Conservation (phyloP, 1,140 invertebrate species). For the Drosophila pseudoananassae region DNA sequence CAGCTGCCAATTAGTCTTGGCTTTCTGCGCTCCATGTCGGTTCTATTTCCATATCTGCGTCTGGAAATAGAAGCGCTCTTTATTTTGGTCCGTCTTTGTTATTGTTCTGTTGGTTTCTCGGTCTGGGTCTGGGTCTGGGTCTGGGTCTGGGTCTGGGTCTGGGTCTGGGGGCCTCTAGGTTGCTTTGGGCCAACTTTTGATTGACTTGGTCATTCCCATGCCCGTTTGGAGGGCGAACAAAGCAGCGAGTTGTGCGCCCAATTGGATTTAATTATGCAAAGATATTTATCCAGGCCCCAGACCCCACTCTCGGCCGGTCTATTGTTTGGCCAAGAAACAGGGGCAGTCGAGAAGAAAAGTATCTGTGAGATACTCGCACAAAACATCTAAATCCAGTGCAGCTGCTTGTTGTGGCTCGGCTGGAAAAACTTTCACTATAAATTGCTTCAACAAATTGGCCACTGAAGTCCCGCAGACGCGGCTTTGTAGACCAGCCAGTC, state of each 20-base stretch:
- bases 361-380: neutral
- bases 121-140: no score
- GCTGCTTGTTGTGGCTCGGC: constrained; percentile 21
- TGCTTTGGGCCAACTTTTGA: constrained; percentile 58
- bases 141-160: no score
- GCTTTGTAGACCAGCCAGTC: constrained; percentile 8
- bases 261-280: constrained; percentile 77
- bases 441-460: constrained; percentile 28
- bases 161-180: neutral
- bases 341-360: neutral
- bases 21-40: neutral
- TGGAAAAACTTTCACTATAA: constrained; percentile 38
- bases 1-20: constrained; percentile 69
- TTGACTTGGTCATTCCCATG: constrained; percentile 46
- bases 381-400: constrained; percentile 36
- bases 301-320: neutral
- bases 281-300: constrained; percentile 38
- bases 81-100: constrained; percentile 11
- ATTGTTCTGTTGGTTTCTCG: neutral
- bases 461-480: neutral
- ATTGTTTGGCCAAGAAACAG: neutral
- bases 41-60: neutral
- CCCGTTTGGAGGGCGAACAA: constrained; percentile 43
- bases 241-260: constrained; percentile 69
- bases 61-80: neutral